Evolutionary conservation across 1,140 invertebrate genomes (phyloP).

Genomic region (Zaprionus ornatus): DNA sequence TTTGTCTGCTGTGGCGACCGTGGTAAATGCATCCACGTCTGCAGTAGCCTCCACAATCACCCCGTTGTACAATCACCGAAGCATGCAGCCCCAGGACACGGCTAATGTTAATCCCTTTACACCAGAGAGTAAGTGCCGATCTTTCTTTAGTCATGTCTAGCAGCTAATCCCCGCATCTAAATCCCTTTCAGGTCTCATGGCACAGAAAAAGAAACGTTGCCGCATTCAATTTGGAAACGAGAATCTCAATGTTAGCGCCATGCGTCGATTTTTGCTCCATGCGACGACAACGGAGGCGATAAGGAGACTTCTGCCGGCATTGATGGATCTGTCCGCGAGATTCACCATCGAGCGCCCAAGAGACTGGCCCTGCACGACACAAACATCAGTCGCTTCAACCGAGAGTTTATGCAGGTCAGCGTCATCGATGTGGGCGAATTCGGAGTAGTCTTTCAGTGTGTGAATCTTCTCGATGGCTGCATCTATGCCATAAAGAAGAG

Average conservation of each 20-base stretch:
- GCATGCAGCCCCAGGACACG: conserved; percentile 65
- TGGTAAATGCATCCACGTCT: conserved; percentile 74
- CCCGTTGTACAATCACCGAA: conserved; percentile 73
- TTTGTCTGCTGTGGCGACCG: conserved; percentile 79
- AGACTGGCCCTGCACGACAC: conserved; percentile 87
- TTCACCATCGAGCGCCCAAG: conserved; percentile 80
- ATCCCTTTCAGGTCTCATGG: conserved; percentile 58
- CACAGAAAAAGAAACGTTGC: conserved; percentile 81
- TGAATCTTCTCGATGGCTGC: conserved; percentile 95
- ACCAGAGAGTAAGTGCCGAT: conserved; percentile 84
- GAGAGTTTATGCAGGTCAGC: conserved; percentile 88
- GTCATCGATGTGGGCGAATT: conserved; percentile 89
- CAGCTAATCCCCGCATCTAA: not conserved
- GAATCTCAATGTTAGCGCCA: conserved; percentile 67
- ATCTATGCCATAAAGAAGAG: conserved; percentile 96
- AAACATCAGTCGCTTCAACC: conserved; percentile 93
- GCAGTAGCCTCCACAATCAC: too few species aligned
- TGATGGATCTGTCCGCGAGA: conserved; percentile 49
- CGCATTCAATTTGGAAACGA: conserved; percentile 76
- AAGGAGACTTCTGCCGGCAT: conserved; percentile 9
- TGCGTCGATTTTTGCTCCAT: conserved; percentile 64
- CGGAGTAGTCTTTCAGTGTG: conserved; percentile 94
- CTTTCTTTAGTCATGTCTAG: not conserved
- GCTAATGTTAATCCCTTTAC: conserved; percentile 97
- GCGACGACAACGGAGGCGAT: conserved; percentile 44